Conservation (phyloP, 2,113 vertebrate genomes). For the Thalassarche chlororhynchos region DNA sequence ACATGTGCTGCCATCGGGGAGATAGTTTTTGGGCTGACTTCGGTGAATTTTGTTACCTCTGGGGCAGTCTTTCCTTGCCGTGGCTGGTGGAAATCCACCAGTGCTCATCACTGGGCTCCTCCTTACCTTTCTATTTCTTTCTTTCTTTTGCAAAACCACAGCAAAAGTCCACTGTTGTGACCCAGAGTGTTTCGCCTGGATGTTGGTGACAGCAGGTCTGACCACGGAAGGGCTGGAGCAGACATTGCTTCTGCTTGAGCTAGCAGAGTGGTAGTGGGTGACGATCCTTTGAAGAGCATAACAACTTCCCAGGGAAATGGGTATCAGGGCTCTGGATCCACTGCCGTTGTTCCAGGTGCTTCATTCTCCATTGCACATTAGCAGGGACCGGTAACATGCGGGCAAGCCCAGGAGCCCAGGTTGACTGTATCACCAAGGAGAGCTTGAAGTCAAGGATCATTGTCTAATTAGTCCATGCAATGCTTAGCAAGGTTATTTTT, state of each 20-base stretch:
- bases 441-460: background rate
- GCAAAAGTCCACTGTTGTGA: background rate
- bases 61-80: background rate
- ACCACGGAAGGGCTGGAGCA: background rate
- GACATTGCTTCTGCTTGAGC: background rate
- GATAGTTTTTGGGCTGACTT: background rate
- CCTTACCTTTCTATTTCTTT: background rate
- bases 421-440: background rate
- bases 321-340: background rate
- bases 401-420: background rate
- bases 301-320: background rate
- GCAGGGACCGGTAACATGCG: background rate
- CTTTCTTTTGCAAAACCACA: background rate
- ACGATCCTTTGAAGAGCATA: fast-evolving
- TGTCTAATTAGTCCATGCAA: slow-evolving; percentile 27
- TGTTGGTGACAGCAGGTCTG: background rate
- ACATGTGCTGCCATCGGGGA: fast-evolving
- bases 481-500: slow-evolving; percentile 59
- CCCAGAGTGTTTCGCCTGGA: background rate
- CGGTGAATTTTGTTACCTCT: background rate
- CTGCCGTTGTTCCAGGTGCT: background rate
- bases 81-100: background rate
- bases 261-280: background rate
- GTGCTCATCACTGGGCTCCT: background rate
- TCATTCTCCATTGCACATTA: background rate